Evolutionary conservation across 2,113 vertebrate species (phyloP).

Genomic region (Perca schrenkii): DNA sequence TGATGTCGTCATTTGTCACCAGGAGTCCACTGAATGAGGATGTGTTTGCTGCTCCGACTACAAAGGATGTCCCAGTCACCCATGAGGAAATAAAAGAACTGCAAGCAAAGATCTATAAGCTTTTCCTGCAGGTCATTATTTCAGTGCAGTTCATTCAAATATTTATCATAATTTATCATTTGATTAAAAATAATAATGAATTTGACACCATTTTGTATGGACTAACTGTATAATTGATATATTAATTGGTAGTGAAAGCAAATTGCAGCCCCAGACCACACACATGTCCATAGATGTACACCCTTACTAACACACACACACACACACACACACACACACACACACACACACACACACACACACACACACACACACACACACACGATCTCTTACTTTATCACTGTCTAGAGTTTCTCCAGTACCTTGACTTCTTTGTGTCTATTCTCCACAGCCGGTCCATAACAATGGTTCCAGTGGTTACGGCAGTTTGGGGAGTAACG

Average conservation of each 20-base stretch:
- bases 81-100: conserved; percentile 89
- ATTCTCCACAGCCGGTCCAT: conserved; percentile 86
- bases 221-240: too few relatives aligned
- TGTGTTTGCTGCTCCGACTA: conserved; percentile 87
- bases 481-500: conserved; percentile 90
- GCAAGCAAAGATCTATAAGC: conserved; percentile 92
- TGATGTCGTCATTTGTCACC: conserved; percentile 29
- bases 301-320: neutral
- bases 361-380: neutral
- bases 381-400: neutral
- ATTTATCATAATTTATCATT: neutral
- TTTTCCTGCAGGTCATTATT: conserved; percentile 89
- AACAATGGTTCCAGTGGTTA: conserved; percentile 91
- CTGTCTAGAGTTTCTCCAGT: neutral
- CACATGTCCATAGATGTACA: neutral
- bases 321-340: neutral
- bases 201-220: neutral
- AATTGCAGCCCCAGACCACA: neutral
- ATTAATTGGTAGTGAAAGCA: neutral
- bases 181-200: neutral
- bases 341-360: neutral
- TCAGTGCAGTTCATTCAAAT: neutral
- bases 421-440: neutral
- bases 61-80: conserved; percentile 71
- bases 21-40: conserved; percentile 94